phyloP scores from a whole-genome alignment of 2,888 invertebrate species.

The Chouioia cunea region DNA sequence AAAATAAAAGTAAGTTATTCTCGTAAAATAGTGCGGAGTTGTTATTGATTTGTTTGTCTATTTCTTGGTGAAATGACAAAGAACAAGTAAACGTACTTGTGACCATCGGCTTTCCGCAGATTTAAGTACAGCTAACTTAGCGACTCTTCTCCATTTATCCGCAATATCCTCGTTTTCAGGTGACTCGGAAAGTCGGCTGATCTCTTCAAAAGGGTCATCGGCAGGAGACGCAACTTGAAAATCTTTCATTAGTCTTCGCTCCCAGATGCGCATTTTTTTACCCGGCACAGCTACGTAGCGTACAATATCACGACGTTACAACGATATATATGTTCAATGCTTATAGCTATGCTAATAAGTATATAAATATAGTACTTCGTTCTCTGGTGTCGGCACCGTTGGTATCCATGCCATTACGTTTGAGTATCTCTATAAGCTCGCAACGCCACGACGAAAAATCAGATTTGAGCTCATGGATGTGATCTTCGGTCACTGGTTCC shows the following conservation, averaged over 20 bases:
- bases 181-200: constrained; percentile 51
- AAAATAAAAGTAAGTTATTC: too few species aligned
- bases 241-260: constrained; percentile 88
- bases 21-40: too few species aligned
- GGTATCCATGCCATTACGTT: constrained; percentile 89
- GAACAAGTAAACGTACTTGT: constrained; percentile 48
- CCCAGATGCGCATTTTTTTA: constrained; percentile 86
- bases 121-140: constrained; percentile 79
- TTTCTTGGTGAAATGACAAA: too few species aligned
- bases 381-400: constrained; percentile 81
- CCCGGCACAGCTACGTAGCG: constrained; percentile 75
- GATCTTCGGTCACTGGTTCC: constrained; percentile 91
- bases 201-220: constrained; percentile 33
- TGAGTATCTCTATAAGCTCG: constrained; percentile 90
- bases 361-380: too few species aligned
- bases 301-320: background rate
- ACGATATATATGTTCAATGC: too few species aligned
- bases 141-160: constrained; percentile 76
- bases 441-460: constrained; percentile 93
- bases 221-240: constrained; percentile 82
- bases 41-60: too few species aligned
- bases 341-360: too few species aligned
- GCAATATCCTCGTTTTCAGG: constrained; percentile 62
- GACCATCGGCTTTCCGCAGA: constrained; percentile 80
- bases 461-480: constrained; percentile 93